Percentiles rank a stretch among this genome's conserved stretches.
phyloP scores from a whole-genome alignment of 1,140 invertebrate genomes.

The Rhyzopertha dominica region DNA sequence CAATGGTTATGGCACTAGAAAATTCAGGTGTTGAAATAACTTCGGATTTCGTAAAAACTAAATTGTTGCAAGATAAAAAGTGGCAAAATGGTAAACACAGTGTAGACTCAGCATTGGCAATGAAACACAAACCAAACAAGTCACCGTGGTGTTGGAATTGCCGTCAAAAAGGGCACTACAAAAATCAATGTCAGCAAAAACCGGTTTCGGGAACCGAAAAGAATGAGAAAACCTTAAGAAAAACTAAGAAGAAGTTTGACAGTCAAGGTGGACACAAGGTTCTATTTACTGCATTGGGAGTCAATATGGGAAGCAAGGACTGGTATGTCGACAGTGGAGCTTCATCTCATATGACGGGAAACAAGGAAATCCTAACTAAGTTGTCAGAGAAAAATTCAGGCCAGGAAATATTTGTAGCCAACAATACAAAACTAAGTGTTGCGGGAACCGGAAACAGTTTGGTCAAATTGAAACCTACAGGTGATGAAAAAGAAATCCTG shows the following conservation, averaged over 20 bases:
- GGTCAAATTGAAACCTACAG: constrained; percentile 10
- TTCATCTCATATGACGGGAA: constrained; percentile 21
- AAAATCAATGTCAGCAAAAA: no score
- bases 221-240: not conserved
- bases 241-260: constrained; percentile 1
- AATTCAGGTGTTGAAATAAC: constrained; percentile 31
- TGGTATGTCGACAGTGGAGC: constrained; percentile 27
- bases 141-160: constrained; percentile 18
- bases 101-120: constrained; percentile 6
- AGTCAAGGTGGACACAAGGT: constrained; percentile 8
- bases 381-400: constrained; percentile 8
- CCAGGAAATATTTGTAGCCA: constrained; percentile 15
- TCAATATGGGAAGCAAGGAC: constrained; percentile 2
- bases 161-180: constrained; percentile 23
- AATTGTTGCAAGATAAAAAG: constrained; percentile 32
- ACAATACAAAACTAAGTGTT: constrained; percentile 9
- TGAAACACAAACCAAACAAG: constrained; percentile 11
- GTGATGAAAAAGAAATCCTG: constrained; percentile 8
- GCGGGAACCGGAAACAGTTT: constrained; percentile 7
- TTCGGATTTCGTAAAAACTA: constrained; percentile 30
- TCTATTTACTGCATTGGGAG: constrained; percentile 1
- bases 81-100: constrained; percentile 23
- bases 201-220: no score
- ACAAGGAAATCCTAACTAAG: constrained; percentile 6
- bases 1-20: constrained; percentile 36